phyloP scores from a whole-genome alignment of 2,797 vertebrate genomes.

The Sphenodon punctatus region DNA sequence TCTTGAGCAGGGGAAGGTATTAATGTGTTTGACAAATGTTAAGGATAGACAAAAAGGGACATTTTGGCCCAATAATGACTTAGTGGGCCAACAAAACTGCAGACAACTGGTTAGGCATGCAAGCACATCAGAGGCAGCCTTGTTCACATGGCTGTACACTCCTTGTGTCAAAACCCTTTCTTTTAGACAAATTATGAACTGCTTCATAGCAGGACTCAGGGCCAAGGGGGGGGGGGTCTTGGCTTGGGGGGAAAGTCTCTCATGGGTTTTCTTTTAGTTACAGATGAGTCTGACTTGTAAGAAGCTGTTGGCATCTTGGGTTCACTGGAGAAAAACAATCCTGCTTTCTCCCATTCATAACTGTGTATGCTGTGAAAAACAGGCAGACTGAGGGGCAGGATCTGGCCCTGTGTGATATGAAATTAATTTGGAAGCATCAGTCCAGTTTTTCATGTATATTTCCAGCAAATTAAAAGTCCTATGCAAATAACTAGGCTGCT shows the following conservation, averaged over 20 bases:
- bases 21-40: no score
- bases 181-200: no score
- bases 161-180: no score
- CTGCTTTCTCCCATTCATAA: not conserved
- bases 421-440: not conserved
- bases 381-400: not conserved
- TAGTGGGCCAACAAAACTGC: no score
- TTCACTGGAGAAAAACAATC: not conserved
- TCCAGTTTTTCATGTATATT: not conserved
- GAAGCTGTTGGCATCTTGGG: not conserved
- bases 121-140: no score
- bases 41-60: no score
- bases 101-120: no score
- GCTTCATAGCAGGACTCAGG: no score
- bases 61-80: no score
- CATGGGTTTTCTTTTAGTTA: not conserved
- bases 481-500: not conserved
- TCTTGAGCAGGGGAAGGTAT: no score
- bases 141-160: no score
- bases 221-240: no score
- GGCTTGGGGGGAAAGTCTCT: not conserved
- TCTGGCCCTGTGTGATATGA: not conserved
- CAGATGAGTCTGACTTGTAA: not conserved
- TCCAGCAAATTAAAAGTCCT: not conserved
- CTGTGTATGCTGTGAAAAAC: not conserved